Evolutionary conservation across 2,888 invertebrate genomes (phyloP).

Genomic region (Chymomyza caudatula): DNA sequence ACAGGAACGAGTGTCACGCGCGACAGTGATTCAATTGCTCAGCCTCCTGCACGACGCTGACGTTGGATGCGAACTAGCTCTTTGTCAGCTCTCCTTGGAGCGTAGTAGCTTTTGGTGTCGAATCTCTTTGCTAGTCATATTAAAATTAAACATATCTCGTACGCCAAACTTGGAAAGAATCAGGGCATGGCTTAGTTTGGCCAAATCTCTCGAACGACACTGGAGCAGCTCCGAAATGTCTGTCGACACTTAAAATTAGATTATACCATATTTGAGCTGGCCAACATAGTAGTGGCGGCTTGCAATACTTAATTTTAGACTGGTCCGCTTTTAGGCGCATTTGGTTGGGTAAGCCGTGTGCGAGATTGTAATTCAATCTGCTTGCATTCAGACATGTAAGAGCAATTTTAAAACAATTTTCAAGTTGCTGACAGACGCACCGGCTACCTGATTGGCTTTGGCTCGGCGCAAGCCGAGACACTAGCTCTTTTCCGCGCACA

Average conservation of each 20-base stretch:
- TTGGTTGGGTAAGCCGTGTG: constrained; percentile 38
- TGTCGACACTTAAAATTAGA: constrained; percentile 75
- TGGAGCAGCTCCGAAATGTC: constrained; percentile 32
- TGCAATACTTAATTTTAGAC: constrained; percentile 59
- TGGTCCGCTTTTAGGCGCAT: constrained; percentile 33
- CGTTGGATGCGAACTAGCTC: not conserved
- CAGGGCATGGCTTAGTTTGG: not conserved
- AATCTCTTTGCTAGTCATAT: constrained; percentile 53
- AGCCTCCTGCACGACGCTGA: no score
- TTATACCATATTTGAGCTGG: constrained; percentile 71
- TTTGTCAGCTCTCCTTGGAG: not conserved
- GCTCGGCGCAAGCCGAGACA: constrained; percentile 32
- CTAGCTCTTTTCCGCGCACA: no score
- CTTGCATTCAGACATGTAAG: constrained; percentile 77
- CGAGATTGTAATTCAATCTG: constrained; percentile 75
- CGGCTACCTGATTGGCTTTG: constrained; percentile 67
- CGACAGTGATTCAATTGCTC: constrained; percentile 40
- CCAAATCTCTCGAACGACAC: not conserved
- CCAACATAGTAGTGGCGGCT: constrained; percentile 38
- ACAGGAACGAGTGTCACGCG: constrained; percentile 61
- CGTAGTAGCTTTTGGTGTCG: no score
- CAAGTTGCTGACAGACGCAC: constrained; percentile 76
- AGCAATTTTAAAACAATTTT: constrained; percentile 77
- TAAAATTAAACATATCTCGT: constrained; percentile 36
- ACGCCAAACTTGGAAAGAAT: constrained; percentile 1